Evolutionary conservation across 2,888 invertebrate species (phyloP), one percentile per base, ranked within the genome.

Genomic region (Elgonia sp.): DNA sequence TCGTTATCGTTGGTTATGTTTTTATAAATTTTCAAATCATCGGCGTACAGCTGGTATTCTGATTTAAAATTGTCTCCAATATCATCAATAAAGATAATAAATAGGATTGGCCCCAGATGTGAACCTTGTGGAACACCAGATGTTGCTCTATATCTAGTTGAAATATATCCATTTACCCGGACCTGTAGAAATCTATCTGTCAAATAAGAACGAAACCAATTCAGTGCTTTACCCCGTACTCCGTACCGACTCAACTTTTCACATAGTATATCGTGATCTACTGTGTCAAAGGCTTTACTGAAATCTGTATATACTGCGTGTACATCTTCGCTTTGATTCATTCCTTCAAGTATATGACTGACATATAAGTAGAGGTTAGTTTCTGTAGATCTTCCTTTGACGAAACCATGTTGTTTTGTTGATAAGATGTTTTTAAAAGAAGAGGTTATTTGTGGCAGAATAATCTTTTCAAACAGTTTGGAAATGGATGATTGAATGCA

Each of bases 141-240:
- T n/a, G n/a, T n/a, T n/a, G n/a, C n/a, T n/a, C n/a, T n/a, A 7
- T 50, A 50, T 50, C 16, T 7, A 14, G 50, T 14, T 50, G 7
- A 14, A 50, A 50, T 14, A 50, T 50, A 16, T 16, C 50, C 50
- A 70, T 70, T 67, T 21, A 67, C 67, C 21, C 67, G 42, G 9
- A 67, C 67, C 14, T 67, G 67, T 7, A 46, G 46, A 46, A 12
- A 46, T 67, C 46, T 67, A 2, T n/a, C 46, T 46, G 39, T 67
- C 42, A 67, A 20, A 21, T 67, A 67, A 46, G 67, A 67, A n/a
- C 50, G 65, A 65, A 65, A 42, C 65, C 65, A 65, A 8, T 65
- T 37, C 65, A 65, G 16, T 65, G 40, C 65, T 40, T 18, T 65
- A 37, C 40, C 40, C 8, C 16, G 39, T 65, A 65, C 16, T 14